These are phyloP conservation scores for Cavia porcellus DNA, from an alignment of 2,113 vertebrate genomes.

Conservation along the genomic window DNA sequence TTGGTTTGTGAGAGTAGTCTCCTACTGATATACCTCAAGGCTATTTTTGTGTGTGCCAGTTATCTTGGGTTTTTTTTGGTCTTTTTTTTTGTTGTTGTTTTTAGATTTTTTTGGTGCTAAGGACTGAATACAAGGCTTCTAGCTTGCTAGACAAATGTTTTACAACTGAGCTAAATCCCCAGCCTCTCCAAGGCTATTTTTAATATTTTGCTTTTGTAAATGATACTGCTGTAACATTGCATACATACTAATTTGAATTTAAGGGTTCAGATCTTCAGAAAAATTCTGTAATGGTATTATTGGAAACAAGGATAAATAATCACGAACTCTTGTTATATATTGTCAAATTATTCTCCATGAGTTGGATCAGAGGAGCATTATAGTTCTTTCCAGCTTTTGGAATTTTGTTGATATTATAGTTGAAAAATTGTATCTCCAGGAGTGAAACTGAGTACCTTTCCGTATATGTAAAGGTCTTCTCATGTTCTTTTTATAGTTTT, in stretches of 20 bases:
- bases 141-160: no score
- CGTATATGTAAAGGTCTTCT: neutral
- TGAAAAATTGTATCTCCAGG: neutral
- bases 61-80: no score
- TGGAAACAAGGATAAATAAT: neutral
- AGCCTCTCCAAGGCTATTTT: neutral
- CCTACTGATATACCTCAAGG: neutral
- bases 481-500: neutral
- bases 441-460: neutral
- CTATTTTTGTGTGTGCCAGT: neutral
- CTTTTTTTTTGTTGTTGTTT: no score
- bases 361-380: no score
- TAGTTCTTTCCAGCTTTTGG: neutral
- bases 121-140: no score
- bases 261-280: neutral
- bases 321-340: neutral
- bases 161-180: no score
- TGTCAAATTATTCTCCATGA: neutral
- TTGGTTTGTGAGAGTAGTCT: neutral
- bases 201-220: neutral
- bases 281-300: neutral
- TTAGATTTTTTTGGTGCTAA: no score
- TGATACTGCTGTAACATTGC: neutral
- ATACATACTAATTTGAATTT: neutral
- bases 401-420: neutral